These are phyloP conservation scores for Oreotragus oreotragus DNA, from an alignment of 2,113 vertebrate species.

Conservation along the genomic window DNA sequence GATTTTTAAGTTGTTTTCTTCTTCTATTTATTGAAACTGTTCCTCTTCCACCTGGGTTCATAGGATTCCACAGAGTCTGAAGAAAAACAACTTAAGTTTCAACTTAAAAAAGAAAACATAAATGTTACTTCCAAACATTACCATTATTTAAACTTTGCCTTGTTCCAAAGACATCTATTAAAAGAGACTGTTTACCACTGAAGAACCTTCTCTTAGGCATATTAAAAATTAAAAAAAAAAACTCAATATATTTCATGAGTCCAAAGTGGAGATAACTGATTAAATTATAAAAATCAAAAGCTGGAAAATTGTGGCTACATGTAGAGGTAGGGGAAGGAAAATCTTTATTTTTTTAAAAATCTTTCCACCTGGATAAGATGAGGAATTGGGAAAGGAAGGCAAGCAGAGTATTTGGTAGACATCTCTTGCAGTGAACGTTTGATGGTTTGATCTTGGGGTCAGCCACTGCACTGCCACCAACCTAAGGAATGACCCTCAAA, in stretches of 20 bases:
- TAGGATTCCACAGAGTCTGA: slow-evolving; percentile 6
- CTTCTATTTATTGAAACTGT: not conserved
- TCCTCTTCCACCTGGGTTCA: not conserved
- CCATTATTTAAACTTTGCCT: not conserved
- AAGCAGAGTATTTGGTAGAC: not conserved
- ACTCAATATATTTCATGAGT: slow-evolving; percentile 11
- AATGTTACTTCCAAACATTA: slow-evolving; percentile 2
- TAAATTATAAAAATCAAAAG: slow-evolving; percentile 6
- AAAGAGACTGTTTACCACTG: not conserved
- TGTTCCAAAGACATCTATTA: not conserved
- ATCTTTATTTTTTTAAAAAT: not conserved
- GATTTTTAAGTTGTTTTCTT: slow-evolving; percentile 11
- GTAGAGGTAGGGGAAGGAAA: not conserved
- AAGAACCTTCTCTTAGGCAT: not conserved
- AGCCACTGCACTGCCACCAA: not conserved
- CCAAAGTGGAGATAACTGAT: not conserved
- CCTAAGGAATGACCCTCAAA: not conserved
- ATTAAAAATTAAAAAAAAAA: not conserved
- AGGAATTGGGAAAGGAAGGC: not conserved
- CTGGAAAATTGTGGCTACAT: not conserved
- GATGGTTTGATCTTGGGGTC: not conserved
- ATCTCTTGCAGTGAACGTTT: not conserved
- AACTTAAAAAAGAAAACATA: slow-evolving; percentile 12
- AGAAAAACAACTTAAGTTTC: not conserved
- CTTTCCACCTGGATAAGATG: not conserved